Evolutionary conservation across 2,888 invertebrate genomes (phyloP), one percentile per base, ranked within the genome.

Genomic region (Drosophila hamatofila): DNA sequence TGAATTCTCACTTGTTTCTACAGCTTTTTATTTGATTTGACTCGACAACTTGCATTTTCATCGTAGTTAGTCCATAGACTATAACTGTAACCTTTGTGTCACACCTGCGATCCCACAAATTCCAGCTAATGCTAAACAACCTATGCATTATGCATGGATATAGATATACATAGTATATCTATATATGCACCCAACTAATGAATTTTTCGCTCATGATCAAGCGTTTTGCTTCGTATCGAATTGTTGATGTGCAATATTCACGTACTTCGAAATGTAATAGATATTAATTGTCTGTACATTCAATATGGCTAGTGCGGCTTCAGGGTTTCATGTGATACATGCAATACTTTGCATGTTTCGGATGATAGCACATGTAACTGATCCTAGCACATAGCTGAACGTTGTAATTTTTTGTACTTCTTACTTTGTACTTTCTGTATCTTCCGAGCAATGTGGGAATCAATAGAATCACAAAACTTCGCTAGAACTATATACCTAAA

Each of bases 81-180:
- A 54, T 58, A 69, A 54, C 66, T 64, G 75, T 71, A 63, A 75
- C 72, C 75, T 66, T 49, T 75, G 41, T 23, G 48, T 18, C 25
- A 23, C 49, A 14, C 12, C 23, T 41, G 37, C 56, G 48, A 41
- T 48, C 69, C 67, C 55, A 66, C 63, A 58, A 76, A 67, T 78
- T 84, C 75, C 72, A 84, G 55, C 62, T 81, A 60, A 74, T 65
- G 72, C 61, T 68, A 62, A 84, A 82, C 78, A 84, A 73, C 72
- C 61, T 72, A 66, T 74, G 71, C 63, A 73, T 57, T 68, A 68
- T 70, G 41, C 57, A 68, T 75, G 23, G 6, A 18, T 49, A 48
- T 48, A 48, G 11, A 48, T 27, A 18, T 18, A 46, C 16, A 0
- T 11, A 30, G 3, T 11, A 30, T 11, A 2, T 11, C 2, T 11